phyloP scores from a whole-genome alignment of 2,888 invertebrate species.

The Hirtodrosophila duncani region DNA sequence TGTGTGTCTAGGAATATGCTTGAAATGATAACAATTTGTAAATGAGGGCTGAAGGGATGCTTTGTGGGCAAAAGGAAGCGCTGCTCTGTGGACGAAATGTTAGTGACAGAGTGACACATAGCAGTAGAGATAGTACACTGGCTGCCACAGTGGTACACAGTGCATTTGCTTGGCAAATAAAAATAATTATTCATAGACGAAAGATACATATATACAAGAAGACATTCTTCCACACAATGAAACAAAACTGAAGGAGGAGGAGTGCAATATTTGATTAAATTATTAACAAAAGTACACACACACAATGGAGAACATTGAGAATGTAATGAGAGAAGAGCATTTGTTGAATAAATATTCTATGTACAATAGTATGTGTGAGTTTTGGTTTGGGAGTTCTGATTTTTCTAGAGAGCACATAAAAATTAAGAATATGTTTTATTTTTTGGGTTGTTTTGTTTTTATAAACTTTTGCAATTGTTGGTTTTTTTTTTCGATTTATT shows the following conservation, averaged over 20 bases:
- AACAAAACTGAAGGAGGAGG: constrained; percentile 1
- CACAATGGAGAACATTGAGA: constrained; percentile 2
- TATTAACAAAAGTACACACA: constrained; percentile 19
- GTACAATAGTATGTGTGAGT: constrained; percentile 22
- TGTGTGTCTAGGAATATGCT: constrained; percentile 1
- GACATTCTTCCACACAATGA: background rate
- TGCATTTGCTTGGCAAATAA: background rate
- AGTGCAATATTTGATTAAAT: constrained; percentile 1
- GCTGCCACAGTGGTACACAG: background rate
- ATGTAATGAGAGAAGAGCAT: constrained; percentile 19
- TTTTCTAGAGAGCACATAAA: constrained; percentile 12
- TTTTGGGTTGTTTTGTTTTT: constrained; percentile 31
- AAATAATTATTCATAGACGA: background rate
- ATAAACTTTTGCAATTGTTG: constrained; percentile 4
- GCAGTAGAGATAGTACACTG: too few species aligned
- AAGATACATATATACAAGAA: background rate
- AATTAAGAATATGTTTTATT: constrained; percentile 28
- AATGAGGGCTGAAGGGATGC: too few species aligned
- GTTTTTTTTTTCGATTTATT: constrained; percentile 26
- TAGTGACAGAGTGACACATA: constrained; percentile 52
- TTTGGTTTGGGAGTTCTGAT: constrained; percentile 2
- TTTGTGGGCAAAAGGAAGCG: too few species aligned
- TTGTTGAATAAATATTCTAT: constrained; percentile 13
- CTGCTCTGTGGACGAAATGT: constrained; percentile 30
- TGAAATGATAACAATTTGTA: too few species aligned